phyloP scores from a whole-genome alignment of 2,113 vertebrate species.

The Uria lomvia region DNA sequence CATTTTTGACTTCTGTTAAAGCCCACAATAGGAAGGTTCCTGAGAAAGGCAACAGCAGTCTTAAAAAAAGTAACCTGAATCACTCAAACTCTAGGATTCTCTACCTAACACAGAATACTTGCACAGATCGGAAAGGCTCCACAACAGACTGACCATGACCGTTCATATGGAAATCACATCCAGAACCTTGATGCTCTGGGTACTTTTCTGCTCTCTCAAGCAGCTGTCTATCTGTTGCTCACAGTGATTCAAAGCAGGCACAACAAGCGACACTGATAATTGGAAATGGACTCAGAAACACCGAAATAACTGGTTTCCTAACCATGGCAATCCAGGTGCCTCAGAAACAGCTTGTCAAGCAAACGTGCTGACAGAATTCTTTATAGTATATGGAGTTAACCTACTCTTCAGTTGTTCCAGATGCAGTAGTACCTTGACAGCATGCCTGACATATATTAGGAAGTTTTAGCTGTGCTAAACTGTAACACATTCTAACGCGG shows the following conservation, averaged over 20 bases:
- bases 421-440: not conserved
- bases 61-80: not conserved
- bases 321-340: not conserved
- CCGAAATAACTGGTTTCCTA: not conserved
- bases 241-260: not conserved
- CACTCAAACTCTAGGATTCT: not conserved
- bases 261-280: not conserved
- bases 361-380: not conserved
- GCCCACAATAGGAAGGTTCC: not conserved
- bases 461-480: not conserved
- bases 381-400: not conserved
- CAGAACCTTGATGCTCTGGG: not conserved
- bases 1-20: not conserved
- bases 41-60: not conserved
- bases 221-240: not conserved
- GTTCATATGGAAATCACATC: not conserved
- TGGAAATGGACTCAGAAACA: not conserved
- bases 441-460: not conserved
- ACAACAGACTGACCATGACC: not conserved
- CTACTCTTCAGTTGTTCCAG: not conserved
- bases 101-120: not conserved
- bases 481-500: not conserved
- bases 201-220: not conserved
- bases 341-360: not conserved
- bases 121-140: not conserved